phyloP scores from a whole-genome alignment of 1,140 invertebrate species.

The Bombus sibiricus region DNA sequence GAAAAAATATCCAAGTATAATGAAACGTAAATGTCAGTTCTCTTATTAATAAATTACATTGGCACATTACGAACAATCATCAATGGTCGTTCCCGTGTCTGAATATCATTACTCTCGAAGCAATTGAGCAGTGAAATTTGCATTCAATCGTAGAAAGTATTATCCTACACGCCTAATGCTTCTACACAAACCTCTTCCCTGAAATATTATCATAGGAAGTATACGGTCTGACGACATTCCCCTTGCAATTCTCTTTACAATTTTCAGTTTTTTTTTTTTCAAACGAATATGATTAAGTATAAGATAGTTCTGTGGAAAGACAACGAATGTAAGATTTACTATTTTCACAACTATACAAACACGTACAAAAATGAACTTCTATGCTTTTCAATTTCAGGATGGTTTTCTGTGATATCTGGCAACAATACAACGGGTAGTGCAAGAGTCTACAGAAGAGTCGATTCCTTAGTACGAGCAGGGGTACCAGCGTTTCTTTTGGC shows the following conservation, averaged over 20 bases:
- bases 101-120: conserved; percentile 34
- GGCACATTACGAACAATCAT: conserved; percentile 23
- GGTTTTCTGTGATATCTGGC: conserved; percentile 83
- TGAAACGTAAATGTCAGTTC: conserved; percentile 38
- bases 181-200: conserved; percentile 2
- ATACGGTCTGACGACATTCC: background rate
- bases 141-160: conserved; percentile 51
- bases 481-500: conserved; percentile 80
- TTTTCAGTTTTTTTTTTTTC: background rate
- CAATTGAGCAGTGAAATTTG: conserved; percentile 45
- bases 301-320: background rate
- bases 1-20: background rate
- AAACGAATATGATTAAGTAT: background rate
- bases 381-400: conserved; percentile 77
- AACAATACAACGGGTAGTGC: conserved; percentile 77
- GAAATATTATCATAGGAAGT: conserved; percentile 10
- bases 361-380: background rate
- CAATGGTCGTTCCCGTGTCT: conserved; percentile 10
- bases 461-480: conserved; percentile 79
- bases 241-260: background rate
- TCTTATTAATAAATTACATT: conserved; percentile 40
- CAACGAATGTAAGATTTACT: background rate
- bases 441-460: conserved; percentile 79
- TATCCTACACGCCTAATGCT: conserved; percentile 31
- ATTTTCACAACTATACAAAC: background rate